Percentiles rank a stretch among this genome's conserved stretches.
Evolutionary conservation across 2,888 invertebrate genomes (phyloP).

Genomic region (Steromphala cineraria): DNA sequence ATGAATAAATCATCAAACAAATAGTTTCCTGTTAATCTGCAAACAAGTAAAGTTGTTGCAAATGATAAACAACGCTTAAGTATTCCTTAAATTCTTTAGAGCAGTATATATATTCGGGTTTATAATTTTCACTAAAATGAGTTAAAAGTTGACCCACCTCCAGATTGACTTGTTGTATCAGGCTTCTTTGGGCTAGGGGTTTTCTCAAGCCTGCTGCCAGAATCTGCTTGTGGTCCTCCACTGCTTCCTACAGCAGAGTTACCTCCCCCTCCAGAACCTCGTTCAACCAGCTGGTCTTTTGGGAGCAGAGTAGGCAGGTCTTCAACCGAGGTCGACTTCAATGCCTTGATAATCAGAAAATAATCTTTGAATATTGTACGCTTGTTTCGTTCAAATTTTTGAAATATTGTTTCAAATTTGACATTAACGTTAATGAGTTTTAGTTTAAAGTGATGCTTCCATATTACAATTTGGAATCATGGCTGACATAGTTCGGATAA

Average conservation of each 20-base stretch:
- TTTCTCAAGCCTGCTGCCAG: not conserved
- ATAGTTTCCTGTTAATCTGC: too few relatives aligned
- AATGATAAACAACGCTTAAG: too few relatives aligned
- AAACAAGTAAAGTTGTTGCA: too few relatives aligned
- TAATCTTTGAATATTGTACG: not conserved
- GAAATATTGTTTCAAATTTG: too few relatives aligned
- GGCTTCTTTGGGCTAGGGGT: not conserved
- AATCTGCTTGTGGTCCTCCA: not conserved
- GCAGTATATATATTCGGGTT: too few relatives aligned
- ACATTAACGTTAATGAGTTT: too few relatives aligned
- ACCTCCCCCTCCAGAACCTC: conserved; percentile 26
- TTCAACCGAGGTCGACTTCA: conserved; percentile 36
- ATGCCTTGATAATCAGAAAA: conserved; percentile 30
- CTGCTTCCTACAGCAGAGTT: conserved; percentile 25
- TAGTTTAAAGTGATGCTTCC: too few relatives aligned
- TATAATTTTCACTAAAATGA: not conserved
- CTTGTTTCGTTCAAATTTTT: too few relatives aligned
- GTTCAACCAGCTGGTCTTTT: conserved; percentile 39
- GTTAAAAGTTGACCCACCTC: not conserved
- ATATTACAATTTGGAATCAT: too few relatives aligned
- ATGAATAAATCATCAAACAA: too few relatives aligned
- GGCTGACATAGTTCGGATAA: too few relatives aligned
- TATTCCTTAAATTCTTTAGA: too few relatives aligned
- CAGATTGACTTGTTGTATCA: not conserved
- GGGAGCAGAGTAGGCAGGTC: conserved; percentile 51